These are phyloP conservation scores for Naso thynnoides DNA, from an alignment of 2,797 vertebrate species.

Conservation along the genomic window DNA sequence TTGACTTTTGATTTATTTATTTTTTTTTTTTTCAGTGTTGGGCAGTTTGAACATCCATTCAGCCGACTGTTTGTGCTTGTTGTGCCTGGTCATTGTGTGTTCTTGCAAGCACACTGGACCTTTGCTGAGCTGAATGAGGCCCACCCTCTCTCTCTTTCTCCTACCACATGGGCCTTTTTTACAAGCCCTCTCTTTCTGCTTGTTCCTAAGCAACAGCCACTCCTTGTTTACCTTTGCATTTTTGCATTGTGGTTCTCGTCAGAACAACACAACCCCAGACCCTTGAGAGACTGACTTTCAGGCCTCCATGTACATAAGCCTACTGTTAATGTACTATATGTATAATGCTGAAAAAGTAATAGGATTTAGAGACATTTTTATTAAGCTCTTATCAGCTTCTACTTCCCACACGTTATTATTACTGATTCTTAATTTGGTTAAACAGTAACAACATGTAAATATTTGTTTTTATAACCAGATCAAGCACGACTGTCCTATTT, in stretches of 20 bases:
- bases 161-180: conserved; percentile 64
- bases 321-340: not conserved
- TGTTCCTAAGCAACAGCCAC: conserved; percentile 84
- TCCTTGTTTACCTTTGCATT: conserved; percentile 85
- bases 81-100: conserved; percentile 14
- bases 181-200: conserved; percentile 70
- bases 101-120: conserved; percentile 31
- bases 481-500: conserved; percentile 35
- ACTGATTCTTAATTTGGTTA: conserved; percentile 32
- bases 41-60: conserved; percentile 20
- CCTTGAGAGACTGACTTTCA: conserved; percentile 52
- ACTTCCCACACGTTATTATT: conserved; percentile 22
- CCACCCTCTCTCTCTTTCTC: conserved; percentile 53
- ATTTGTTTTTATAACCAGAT: conserved; percentile 40
- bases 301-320: conserved; percentile 14
- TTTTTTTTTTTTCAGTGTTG: too few species aligned
- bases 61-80: conserved; percentile 14
- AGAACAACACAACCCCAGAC: conserved; percentile 64
- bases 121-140: conserved; percentile 48
- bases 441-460: conserved; percentile 49
- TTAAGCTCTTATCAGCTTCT: conserved; percentile 19
- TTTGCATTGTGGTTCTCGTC: conserved; percentile 81
- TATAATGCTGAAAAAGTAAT: conserved; percentile 5
- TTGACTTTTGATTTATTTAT: too few species aligned
- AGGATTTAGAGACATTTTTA: conserved; percentile 1